These are phyloP conservation scores for Temnothorax rugatulus DNA, from an alignment of 2,888 invertebrate genomes.

Conservation along the genomic window DNA sequence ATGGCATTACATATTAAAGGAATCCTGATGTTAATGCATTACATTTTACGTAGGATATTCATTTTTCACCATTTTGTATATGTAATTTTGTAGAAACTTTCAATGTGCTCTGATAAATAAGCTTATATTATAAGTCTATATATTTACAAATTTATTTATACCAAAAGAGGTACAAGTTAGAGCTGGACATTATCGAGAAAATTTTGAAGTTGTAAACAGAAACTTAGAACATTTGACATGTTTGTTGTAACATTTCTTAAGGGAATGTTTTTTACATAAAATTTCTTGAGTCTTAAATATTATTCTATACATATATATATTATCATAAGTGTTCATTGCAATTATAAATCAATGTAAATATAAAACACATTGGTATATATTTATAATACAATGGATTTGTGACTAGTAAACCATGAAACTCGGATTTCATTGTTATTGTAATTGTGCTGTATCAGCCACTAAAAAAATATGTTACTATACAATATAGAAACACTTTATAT, in stretches of 20 bases:
- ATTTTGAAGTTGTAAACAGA: slow-evolving; percentile 15
- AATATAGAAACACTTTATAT: slow-evolving; percentile 13
- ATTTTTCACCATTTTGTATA: slow-evolving; percentile 22
- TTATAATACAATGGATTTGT: slow-evolving; percentile 34
- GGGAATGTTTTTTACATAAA: slow-evolving; percentile 1
- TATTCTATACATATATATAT: neutral
- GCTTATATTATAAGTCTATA: slow-evolving; percentile 11
- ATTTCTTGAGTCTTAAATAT: slow-evolving; percentile 31
- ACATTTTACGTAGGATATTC: slow-evolving; percentile 22
- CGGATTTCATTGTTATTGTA: slow-evolving; percentile 31
- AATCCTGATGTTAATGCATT: neutral
- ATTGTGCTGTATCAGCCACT: slow-evolving; percentile 31
- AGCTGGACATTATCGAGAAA: neutral
- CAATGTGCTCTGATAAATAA: slow-evolving; percentile 10
- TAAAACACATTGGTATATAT: slow-evolving; percentile 2
- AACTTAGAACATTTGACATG: neutral
- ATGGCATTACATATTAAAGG: neutral
- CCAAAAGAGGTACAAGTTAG: neutral
- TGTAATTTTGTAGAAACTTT: slow-evolving; percentile 37
- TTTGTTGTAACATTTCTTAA: neutral
- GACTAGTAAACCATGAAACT: slow-evolving; percentile 18
- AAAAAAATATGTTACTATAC: slow-evolving; percentile 21
- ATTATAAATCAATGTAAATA: slow-evolving; percentile 35
- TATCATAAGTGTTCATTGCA: slow-evolving; percentile 5
- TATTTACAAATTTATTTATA: neutral